Evolutionary conservation across 2,113 vertebrate species (phyloP), one percentile per base, ranked within the genome.

Genomic region (Pygoscelis adeliae): DNA sequence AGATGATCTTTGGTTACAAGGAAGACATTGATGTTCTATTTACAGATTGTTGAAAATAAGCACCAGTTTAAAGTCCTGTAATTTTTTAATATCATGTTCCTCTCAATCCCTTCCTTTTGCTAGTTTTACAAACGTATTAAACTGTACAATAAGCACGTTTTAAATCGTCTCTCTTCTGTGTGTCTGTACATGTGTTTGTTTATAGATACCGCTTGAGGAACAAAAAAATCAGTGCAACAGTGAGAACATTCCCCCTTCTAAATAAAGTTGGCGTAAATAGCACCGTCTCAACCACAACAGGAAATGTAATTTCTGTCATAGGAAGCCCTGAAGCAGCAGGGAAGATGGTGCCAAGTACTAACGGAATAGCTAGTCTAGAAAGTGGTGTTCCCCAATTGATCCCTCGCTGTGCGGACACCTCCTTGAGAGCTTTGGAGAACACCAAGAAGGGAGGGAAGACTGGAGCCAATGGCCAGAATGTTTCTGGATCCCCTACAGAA

Each of bases 131-230:
- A 82, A 67, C 50, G 13, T 3, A 16, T 53, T n/a, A 13, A 81
- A 23, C 8, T 58, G 49, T 32, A 25, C 26, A 50, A 8, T 16
- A 56, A 87, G 18, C 50, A 32, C 38, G 34, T 66, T 10, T n/a
- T 5, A 29, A 67, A 26, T 78, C 1, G 0, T 19, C 36, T 55
- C 13, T 47, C 10, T 86, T 29, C 10, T 13, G 7, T 84, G 36
- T 92, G n/a, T 93, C 82, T 87, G 11, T 46, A 30, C 19, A 0
- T 20, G 30, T 84, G 21, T 96, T 88, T 93, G 19, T 85, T 97
- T 58, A 30, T 63, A 99, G 99, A 92, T 99, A 99, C 17, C 98
- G 99, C 96, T 98, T 99, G 97, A 99, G 99, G 97, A 99, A 99
- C 98, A 99, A 99, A 98, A 99, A 99, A 98, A 99, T 99, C 97